A percentile compares a stretch with the other conserved stretches of the same genome.
phyloP scores from a whole-genome alignment of 2,113 vertebrate genomes.

The Astatoreochromis straeleni region DNA sequence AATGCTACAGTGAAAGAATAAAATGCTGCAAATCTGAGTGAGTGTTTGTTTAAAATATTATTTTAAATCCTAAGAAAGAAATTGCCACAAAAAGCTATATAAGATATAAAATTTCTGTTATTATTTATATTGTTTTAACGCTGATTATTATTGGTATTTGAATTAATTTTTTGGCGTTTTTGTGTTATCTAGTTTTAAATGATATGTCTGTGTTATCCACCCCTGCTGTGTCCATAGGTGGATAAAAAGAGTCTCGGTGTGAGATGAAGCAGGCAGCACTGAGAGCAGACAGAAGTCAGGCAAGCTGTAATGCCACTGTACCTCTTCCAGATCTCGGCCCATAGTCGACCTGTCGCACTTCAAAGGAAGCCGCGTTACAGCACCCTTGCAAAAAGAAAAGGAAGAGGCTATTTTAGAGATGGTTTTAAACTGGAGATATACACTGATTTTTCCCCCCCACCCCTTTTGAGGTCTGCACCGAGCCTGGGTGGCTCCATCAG shows the following conservation, averaged over 20 bases:
- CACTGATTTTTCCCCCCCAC: neutral
- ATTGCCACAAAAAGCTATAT: neutral
- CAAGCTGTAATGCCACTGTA: conserved; percentile 60
- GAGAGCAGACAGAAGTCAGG: conserved; percentile 53
- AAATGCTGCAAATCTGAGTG: neutral
- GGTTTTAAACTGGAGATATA: neutral
- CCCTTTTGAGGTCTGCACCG: neutral
- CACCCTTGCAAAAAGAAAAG: conserved; percentile 70
- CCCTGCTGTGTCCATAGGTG: neutral
- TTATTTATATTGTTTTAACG: neutral
- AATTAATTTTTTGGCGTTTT: neutral
- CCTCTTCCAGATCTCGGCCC: conserved; percentile 76
- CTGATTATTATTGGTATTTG: neutral
- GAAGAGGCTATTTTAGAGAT: conserved; percentile 53
- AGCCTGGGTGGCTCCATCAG: conserved; percentile 40
- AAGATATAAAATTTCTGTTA: neutral
- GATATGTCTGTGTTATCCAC: neutral
- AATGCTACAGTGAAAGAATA: neutral
- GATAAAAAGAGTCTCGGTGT: conserved; percentile 1
- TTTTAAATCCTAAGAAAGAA: neutral
- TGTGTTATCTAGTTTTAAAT: neutral
- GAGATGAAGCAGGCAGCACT: conserved; percentile 16
- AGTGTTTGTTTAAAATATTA: neutral
- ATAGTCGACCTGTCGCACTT: conserved; percentile 87
- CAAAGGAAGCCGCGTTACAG: conserved; percentile 80